Conservation (phyloP, 2,797 vertebrate genomes). For the Pelodytes ibericus region DNA sequence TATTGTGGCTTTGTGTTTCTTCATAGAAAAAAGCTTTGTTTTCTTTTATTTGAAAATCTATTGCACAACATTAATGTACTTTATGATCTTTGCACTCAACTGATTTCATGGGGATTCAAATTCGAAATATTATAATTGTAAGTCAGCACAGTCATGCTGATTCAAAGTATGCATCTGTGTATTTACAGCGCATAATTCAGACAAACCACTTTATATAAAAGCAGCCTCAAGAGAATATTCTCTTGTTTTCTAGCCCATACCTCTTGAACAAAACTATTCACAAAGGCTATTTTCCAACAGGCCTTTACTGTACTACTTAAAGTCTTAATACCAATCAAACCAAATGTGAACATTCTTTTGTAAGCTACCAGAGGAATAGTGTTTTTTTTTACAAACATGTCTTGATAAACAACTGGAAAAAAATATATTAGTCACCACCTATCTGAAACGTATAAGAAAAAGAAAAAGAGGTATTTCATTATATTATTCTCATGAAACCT, state of each 20-base stretch:
- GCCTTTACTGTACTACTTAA: conserved; percentile 29
- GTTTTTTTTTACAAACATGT: conserved; percentile 29
- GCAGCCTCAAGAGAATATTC: conserved; percentile 28
- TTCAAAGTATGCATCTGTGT: conserved; percentile 43
- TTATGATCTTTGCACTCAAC: conserved; percentile 43
- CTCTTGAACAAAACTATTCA: conserved; percentile 34
- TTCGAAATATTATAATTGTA: conserved; percentile 50
- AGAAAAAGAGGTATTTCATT: no score
- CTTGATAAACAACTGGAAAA: no score
- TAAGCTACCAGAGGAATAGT: conserved; percentile 20
- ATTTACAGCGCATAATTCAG: conserved; percentile 47
- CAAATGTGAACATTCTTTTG: conserved; percentile 32
- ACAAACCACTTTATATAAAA: conserved; percentile 41
- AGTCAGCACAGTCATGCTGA: conserved; percentile 37
- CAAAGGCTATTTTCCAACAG: conserved; percentile 40
- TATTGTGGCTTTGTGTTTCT: conserved; percentile 42
- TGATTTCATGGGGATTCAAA: conserved; percentile 47
- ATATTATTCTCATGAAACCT: no score
- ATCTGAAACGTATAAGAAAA: no score
- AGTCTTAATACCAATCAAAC: conserved; percentile 31
- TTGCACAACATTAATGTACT: conserved; percentile 44
- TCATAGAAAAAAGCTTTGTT: conserved; percentile 26
- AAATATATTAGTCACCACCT: no score
- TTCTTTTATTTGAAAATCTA: conserved; percentile 43
- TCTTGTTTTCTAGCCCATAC: conserved; percentile 34